Evolutionary conservation across 2,888 invertebrate genomes (phyloP), one percentile per base, ranked within the genome.

Genomic region (Petrolisthes cinctipes): DNA sequence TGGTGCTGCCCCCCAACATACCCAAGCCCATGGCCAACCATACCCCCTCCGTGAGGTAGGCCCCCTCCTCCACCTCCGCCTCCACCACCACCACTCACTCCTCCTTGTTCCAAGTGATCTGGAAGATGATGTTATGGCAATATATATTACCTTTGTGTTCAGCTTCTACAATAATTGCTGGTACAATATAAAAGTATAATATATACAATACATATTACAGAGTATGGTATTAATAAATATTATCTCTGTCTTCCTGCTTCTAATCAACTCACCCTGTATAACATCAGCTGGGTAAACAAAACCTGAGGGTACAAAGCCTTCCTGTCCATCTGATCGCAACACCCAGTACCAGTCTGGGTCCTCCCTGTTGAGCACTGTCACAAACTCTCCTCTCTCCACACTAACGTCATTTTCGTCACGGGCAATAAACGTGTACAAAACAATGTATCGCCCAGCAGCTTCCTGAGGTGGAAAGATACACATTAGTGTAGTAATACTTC

Each of bases 281-380:
- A 96, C 96, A 94, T 94, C 96, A 23, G 96, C 97, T 0, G 98
- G 98, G 94, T 97, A 98, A 0, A 98, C 97, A 92, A 98, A 98
- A 53, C 97, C 97, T 7, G 97, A 96, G 0, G 98, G 98, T 83
- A 98, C 98, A 93, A 98, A 98, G 0, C 98, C 98, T 93, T 98
- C 98, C 92, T 97, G 97, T 0, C 97, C 97, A 92, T 98, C 97
- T 91, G 96, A 96, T 91, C 97, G 94, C 71, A 97, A 96, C 84
- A 98, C 97, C 98, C 98, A 98, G 93, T 96, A 98, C 98, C 98
- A 98, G 93, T 98, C 98, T 0, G 97, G 96, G 93, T 98, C 98
- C 92, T 98, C 98, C 92, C 97, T 95, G 93, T 98, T 98, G 14
- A 98, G 93, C 17, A 98, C 97, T 88, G 98, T 98, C n/a, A 98